Conservation (phyloP, 1,140 invertebrate genomes). For the Pachyrhynchus sulphureomaculatus region DNA sequence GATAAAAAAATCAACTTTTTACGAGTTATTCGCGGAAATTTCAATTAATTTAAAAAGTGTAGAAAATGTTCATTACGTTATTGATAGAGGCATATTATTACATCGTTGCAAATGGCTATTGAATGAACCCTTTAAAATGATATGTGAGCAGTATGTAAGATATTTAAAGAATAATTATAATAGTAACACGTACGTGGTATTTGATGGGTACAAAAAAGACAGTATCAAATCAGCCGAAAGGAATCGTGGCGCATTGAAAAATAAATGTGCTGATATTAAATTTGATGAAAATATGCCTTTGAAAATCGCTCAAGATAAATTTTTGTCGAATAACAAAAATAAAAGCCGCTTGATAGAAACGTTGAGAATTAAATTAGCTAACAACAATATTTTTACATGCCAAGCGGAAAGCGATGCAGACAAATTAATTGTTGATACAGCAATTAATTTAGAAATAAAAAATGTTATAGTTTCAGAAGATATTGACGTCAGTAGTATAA, state of each 20-base stretch:
- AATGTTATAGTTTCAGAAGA: conserved; percentile 36
- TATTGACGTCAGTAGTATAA: conserved; percentile 29
- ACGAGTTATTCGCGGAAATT: conserved; percentile 40
- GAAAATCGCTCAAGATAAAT: conserved; percentile 38
- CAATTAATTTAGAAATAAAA: conserved; percentile 33
- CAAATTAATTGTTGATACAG: conserved; percentile 35
- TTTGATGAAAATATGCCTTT: conserved; percentile 26
- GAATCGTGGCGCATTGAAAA: conserved; percentile 22
- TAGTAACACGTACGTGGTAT: conserved; percentile 38
- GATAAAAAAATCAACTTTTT: conserved; percentile 43
- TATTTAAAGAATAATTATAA: conserved; percentile 44
- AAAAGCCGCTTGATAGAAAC: conserved; percentile 1
- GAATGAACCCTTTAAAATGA: conserved; percentile 33
- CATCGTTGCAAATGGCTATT: conserved; percentile 33
- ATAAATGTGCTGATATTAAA: conserved; percentile 23
- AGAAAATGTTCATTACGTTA: conserved; percentile 36
- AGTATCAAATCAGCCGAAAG: conserved; percentile 35
- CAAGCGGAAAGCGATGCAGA: conserved; percentile 40
- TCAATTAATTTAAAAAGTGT: conserved; percentile 27
- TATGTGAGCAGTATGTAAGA: conserved; percentile 42
- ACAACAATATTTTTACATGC: conserved; percentile 38
- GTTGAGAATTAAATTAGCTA: conserved; percentile 25
- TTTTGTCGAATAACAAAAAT: conserved; percentile 39
- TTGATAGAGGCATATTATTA: conserved; percentile 42
- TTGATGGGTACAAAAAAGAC: conserved; percentile 41